Evolutionary conservation across 2,888 invertebrate genomes (phyloP).

Genomic region (Drosophila monieri): DNA sequence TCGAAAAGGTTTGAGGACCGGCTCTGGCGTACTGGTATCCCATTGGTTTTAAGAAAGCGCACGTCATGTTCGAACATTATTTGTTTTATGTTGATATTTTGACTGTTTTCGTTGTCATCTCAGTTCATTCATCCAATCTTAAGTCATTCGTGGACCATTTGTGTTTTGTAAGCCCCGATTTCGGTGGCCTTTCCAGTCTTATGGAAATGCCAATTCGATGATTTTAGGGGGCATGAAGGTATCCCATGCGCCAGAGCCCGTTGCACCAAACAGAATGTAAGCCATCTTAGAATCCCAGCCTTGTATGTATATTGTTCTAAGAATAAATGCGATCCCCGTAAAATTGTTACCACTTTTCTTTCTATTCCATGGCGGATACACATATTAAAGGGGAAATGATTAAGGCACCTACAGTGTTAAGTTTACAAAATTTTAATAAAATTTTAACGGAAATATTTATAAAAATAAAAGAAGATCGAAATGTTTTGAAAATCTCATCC

Average conservation of each 20-base stretch:
- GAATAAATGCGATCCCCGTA: conserved; percentile 18
- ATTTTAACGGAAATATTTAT: conserved; percentile 67
- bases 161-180: conserved; percentile 29
- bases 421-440: conserved; percentile 77
- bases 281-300: conserved; percentile 22
- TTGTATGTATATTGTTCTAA: conserved; percentile 16
- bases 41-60: conserved; percentile 18
- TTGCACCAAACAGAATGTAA: conserved; percentile 5
- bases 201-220: conserved; percentile 71
- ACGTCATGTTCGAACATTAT: conserved; percentile 59
- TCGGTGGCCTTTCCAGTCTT: conserved; percentile 68
- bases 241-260: conserved; percentile 20
- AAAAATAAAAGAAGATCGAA: conserved; percentile 10
- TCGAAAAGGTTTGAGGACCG: not conserved
- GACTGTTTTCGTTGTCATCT: conserved; percentile 47
- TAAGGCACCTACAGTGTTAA: conserved; percentile 74
- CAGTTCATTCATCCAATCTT: conserved; percentile 33
- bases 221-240: conserved; percentile 7
- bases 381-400: conserved; percentile 46
- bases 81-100: conserved; percentile 60
- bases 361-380: conserved; percentile 3
- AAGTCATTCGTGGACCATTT: conserved; percentile 12
- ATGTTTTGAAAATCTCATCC: conserved; percentile 15
- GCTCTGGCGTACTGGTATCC: conserved; percentile 9
- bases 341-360: conserved; percentile 27